Base-by-base conservation (phyloP, 2,888 invertebrate species). In the Entomobrya proxima region DNA sequence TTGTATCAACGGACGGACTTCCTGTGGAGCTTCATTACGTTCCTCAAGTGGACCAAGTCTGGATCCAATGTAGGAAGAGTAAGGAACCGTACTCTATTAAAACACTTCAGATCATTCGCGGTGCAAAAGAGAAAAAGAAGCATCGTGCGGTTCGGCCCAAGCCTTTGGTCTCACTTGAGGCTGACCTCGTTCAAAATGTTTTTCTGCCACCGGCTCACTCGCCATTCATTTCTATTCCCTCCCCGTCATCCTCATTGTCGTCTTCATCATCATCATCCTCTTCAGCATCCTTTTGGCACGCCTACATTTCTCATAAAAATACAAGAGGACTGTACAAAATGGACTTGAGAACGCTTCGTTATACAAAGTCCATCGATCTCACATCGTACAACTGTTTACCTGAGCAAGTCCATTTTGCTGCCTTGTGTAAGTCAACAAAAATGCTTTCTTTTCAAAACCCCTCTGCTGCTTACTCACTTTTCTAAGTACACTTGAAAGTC, bases 381-480 rank as follows among this genome's bases (percentile, higher is more conserved):
- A 94, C 94, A 4, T 93, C 94, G 2, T 95, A 95, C 92, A 94
- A 95, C 91, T 96, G 96, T 91, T 94, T 95, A 18, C 95, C 96
- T 4, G 93, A 93, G 72, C 93, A 94, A 90, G 93, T 95, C 69
- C 94, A 94, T 91, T 95, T 95, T 92, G 94, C 95, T 1, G 94
- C 95, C 61, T 92, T 95, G 75, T 95, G 95, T 95, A 92, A 94
- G 94, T 93, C 21, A 27, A 50, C 69, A 69, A 47, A 44, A 30
- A 1, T n/a, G 15, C 3, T 9, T 21, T 67, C 24, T 40, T 67
- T 7, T 67, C 6, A 15, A 44, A n/a, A n/a, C n/a, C n/a, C n/a
- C n/a, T n/a, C n/a, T n/a, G n/a, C n/a, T n/a, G 7, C 44, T 7
- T 44, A 44, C 15, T 44, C 44, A 11, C 44, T 44, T 44, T 13